A percentile compares a stretch with the other conserved stretches of the same genome.
phyloP scores from a whole-genome alignment of 2,797 vertebrate genomes.

The Siniperca obscura region DNA sequence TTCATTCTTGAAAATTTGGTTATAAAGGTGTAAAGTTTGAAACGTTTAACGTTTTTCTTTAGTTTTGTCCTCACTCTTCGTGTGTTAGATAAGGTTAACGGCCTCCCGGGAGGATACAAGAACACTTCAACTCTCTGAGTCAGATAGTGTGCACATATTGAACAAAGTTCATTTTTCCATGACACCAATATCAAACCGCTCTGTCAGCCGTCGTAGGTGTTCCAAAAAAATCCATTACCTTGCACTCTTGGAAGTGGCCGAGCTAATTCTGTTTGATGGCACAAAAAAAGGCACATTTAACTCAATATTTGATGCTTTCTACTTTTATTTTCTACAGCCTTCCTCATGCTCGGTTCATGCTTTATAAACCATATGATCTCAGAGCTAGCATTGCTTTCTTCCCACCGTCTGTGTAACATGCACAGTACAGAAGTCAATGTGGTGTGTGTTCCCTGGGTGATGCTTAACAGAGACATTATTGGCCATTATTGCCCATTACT shows the following conservation, averaged over 20 bases:
- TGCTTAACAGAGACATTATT: conserved; percentile 68
- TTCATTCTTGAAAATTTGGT: background rate
- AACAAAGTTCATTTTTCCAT: conserved; percentile 19
- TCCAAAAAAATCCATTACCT: conserved; percentile 25
- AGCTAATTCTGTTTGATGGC: conserved; percentile 12
- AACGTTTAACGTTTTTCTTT: background rate
- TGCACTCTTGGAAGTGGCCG: background rate
- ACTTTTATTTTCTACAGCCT: background rate
- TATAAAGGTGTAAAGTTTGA: background rate
- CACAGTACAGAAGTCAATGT: conserved; percentile 48
- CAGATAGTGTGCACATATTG: conserved; percentile 32
- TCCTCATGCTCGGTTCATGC: conserved; percentile 1
- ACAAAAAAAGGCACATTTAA: background rate
- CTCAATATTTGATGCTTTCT: background rate
- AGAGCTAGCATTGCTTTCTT: conserved; percentile 67
- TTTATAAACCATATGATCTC: conserved; percentile 15
- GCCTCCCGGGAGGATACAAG: conserved; percentile 27
- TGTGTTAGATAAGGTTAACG: conserved; percentile 31
- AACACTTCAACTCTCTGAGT: conserved; percentile 49
- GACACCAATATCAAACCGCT: conserved; percentile 41
- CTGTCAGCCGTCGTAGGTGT: conserved; percentile 48
- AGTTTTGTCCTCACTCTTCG: conserved; percentile 10
- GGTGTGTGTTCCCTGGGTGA: conserved; percentile 68
- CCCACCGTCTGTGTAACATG: conserved; percentile 24
- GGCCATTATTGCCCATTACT: conserved; percentile 74